Percentiles rank a stretch among this genome's conserved stretches.
Evolutionary conservation across 92 coral and sea anemone genomes (phyloP).

Genomic region (Ricordea florida): DNA sequence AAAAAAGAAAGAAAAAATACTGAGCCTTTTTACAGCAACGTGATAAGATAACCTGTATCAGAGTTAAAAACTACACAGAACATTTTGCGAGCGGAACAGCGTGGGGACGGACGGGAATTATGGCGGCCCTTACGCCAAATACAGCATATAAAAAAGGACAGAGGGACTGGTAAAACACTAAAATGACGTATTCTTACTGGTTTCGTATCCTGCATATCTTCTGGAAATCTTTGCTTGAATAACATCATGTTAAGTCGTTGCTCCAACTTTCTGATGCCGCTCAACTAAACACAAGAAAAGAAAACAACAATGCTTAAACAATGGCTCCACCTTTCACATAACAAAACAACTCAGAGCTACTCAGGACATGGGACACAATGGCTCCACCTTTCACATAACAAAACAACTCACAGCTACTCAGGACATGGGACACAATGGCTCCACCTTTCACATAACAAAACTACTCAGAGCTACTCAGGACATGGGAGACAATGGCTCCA

Average conservation of each 20-base stretch:
- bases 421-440: no score
- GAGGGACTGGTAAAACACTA: not conserved
- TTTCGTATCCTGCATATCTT: constrained; percentile 92
- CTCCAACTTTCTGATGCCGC: constrained; percentile 91
- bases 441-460: no score
- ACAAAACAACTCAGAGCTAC: not conserved
- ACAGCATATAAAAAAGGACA: not conserved
- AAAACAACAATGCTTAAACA: not conserved
- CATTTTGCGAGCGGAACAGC: not conserved
- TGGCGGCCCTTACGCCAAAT: not conserved
- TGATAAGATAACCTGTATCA: not conserved
- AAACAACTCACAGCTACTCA: no score
- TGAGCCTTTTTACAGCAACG: not conserved
- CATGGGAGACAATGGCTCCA: no score
- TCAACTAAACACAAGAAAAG: constrained; percentile 78
- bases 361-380: no score
- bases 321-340: no score
- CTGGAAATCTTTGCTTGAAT: constrained; percentile 89
- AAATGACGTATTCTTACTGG: constrained; percentile 96
- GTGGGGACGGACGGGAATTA: not conserved
- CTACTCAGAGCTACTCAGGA: no score
- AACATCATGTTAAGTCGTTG: constrained; percentile 80
- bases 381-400: no score
- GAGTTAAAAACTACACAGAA: not conserved
- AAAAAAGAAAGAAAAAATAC: constrained; percentile 7